A percentile compares a stretch with the other conserved stretches of the same genome.
phyloP scores from a whole-genome alignment of 2,113 vertebrate genomes.

The Isichthys henryi region DNA sequence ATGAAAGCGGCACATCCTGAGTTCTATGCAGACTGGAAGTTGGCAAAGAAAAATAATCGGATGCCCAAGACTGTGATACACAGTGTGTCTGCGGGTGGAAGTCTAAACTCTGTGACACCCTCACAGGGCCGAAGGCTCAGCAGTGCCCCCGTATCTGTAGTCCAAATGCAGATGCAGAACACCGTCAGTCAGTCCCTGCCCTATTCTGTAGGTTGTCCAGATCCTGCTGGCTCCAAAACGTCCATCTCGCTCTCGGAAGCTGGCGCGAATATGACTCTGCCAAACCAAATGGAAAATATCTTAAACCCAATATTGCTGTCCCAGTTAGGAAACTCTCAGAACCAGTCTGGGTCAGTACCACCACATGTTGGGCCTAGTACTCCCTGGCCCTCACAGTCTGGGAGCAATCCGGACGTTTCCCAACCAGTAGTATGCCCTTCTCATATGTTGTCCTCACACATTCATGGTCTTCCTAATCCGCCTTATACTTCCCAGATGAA shows the following conservation, averaged over 20 bases:
- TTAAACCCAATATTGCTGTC: constrained; percentile 67
- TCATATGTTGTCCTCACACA: constrained; percentile 33
- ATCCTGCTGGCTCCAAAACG: constrained; percentile 42
- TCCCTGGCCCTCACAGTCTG: constrained; percentile 39
- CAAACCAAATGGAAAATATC: constrained; percentile 66
- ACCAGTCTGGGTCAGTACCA: constrained; percentile 44
- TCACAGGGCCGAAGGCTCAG: constrained; percentile 47
- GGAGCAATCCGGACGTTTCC: constrained; percentile 45
- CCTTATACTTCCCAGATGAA: constrained; percentile 38
- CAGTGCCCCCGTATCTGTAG: constrained; percentile 33
- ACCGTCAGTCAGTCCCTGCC: constrained; percentile 33
- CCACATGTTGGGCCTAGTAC: constrained; percentile 29
- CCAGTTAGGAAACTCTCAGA: constrained; percentile 52
- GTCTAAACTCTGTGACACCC: constrained; percentile 49
- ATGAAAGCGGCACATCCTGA: constrained; percentile 86
- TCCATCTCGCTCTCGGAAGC: constrained; percentile 51
- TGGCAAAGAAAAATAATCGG: constrained; percentile 68
- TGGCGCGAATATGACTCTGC: constrained; percentile 56
- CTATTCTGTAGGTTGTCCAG: constrained; percentile 28
- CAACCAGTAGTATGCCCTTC: constrained; percentile 42
- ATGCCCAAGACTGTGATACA: constrained; percentile 48
- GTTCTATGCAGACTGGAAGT: constrained; percentile 81
- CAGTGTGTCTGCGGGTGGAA: constrained; percentile 50
- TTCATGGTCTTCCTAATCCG: constrained; percentile 26
- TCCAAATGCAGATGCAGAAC: constrained; percentile 58